A percentile compares a stretch with the other conserved stretches of the same genome.
Evolutionary conservation across 2,113 vertebrate genomes (phyloP).

Genomic region (Meriones unguiculatus): DNA sequence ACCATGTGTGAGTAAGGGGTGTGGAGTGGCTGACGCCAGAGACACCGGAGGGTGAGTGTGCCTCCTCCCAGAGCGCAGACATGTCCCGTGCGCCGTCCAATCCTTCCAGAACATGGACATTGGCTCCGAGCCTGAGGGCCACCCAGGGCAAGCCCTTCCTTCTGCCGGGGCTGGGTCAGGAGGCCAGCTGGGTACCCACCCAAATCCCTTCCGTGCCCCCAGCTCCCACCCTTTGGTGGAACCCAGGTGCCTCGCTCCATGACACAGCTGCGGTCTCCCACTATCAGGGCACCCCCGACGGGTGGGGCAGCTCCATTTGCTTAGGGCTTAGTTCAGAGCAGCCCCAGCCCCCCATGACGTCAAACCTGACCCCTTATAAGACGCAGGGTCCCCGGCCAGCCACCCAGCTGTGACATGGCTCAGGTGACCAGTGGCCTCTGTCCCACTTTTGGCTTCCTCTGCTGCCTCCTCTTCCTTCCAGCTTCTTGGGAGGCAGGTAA

Average conservation of each 20-base stretch:
- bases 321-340: constrained; percentile 67
- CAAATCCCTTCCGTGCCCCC: not conserved
- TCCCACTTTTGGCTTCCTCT: not conserved
- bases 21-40: constrained; percentile 41
- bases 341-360: constrained; percentile 72
- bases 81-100: not conserved
- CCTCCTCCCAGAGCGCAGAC: not conserved
- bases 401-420: constrained; percentile 56
- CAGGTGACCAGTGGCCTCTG: not conserved
- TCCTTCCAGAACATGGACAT: not conserved
- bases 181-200: not conserved
- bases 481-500: constrained; percentile 72
- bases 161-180: not conserved
- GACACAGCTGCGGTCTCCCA: constrained; percentile 35
- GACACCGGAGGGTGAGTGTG: not conserved
- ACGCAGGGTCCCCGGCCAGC: not conserved
- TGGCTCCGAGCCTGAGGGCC: not conserved
- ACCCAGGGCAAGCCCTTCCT: not conserved
- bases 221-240: not conserved
- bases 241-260: constrained; percentile 7
- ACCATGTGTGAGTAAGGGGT: constrained; percentile 72
- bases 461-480: constrained; percentile 71
- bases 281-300: constrained; percentile 67
- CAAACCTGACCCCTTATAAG: constrained; percentile 70
- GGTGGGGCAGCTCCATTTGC: constrained; percentile 71